Evolutionary conservation across 2,888 invertebrate genomes (phyloP).

Genomic region (Stenoptilia bipunctidactyla): DNA sequence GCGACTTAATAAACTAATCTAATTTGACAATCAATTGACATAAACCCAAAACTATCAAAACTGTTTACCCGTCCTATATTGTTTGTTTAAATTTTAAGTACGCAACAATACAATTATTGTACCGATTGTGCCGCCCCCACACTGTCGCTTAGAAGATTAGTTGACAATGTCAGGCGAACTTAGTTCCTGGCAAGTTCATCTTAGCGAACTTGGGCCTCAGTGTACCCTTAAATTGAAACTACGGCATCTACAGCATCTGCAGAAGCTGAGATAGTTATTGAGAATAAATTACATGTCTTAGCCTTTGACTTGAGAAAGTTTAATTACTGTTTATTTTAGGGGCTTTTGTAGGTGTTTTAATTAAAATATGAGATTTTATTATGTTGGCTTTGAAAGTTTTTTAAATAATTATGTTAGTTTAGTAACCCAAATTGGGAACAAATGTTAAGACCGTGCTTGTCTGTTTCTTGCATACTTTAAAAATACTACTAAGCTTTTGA

Average conservation of each 20-base stretch:
- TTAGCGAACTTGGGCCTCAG: constrained; percentile 36
- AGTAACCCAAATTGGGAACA: too few relatives aligned
- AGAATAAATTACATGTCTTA: constrained; percentile 32
- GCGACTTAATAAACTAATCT: too few relatives aligned
- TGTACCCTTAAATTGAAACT: constrained; percentile 62
- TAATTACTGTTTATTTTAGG: constrained; percentile 1
- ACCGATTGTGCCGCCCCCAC: constrained; percentile 33
- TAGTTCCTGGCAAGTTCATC: constrained; percentile 58
- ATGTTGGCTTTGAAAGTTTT: too few relatives aligned
- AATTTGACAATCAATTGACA: too few relatives aligned
- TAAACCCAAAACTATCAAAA: too few relatives aligned
- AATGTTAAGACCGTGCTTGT: too few relatives aligned
- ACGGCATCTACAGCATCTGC: constrained; percentile 2
- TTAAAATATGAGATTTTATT: too few relatives aligned
- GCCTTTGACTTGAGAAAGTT: constrained; percentile 1
- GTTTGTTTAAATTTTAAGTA: too few relatives aligned
- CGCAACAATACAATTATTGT: constrained; percentile 18
- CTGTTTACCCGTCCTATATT: too few relatives aligned
- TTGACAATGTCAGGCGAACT: constrained; percentile 60
- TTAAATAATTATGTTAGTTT: too few relatives aligned
- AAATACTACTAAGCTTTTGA: too few relatives aligned
- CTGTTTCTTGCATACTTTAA: too few relatives aligned
- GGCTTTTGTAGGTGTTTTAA: background rate
- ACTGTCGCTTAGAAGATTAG: constrained; percentile 54
- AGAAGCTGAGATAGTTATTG: constrained; percentile 21